Base-by-base conservation (phyloP, 2,888 invertebrate species). In the Clistopyga incitator region DNA sequence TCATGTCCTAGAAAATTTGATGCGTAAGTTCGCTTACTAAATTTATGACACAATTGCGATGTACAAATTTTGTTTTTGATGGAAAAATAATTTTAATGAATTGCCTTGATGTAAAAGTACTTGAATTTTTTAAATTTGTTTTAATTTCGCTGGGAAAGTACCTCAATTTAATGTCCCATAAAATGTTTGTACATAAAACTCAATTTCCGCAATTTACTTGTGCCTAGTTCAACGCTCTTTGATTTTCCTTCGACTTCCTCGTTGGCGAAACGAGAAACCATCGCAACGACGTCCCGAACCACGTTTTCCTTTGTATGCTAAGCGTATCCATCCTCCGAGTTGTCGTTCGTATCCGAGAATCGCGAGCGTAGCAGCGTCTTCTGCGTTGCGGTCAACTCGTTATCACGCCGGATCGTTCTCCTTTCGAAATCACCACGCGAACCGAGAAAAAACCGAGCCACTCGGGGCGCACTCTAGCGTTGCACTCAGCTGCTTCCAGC, bases 391-490 rank as follows among this genome's bases (percentile, higher is more conserved):
- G 56, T 76, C 75, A 67, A 13, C 70, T 25, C 64, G 74, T 42
- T 79, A 79, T 83, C 82, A 74, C 81, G 68, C 42, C 54, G 54
- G 84, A 81, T 84, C 81, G 84, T 81, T 81, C 84, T 83, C 82
- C 78, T 84, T 84, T 81, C 84, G 81, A 84, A 81, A 84, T 80
- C 70, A 74, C 78, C 42, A 47, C 77, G 56, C 70, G 78, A 77
- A 82, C 50, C 45, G 45, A 42, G 42, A 67, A 54, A 65, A 64
- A 75, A 18, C 70, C 68, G 11, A 82, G 29, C 13, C 50, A 29
- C 38, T 50, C 77, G 23, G 47, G 23, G n/a, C 34, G 50, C 61
- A 71, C 50, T 15, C 29, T 18, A 10, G 61, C 74, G 84, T 84
- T 80, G 78, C 81, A 84, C 84, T 81, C 78, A 64, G 64, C 38